Evolutionary conservation across 2,113 vertebrate genomes (phyloP), one percentile per base, ranked within the genome.

Genomic region (Montifringilla adamsi): DNA sequence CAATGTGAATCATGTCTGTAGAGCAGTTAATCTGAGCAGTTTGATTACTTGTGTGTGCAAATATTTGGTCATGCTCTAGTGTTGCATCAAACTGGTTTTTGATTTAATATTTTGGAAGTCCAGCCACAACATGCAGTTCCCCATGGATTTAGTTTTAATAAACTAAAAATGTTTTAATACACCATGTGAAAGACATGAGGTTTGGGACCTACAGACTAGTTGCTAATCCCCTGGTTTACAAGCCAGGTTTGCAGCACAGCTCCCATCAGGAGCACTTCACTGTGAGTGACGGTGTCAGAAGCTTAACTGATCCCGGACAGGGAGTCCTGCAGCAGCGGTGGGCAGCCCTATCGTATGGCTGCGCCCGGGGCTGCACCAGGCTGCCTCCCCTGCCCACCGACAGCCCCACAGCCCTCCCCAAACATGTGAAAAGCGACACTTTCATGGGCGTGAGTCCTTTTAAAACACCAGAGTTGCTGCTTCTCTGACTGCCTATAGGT

Each of bases 251-350:
- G 75, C 70, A 66, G 84, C 43, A 33, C 31, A 18, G 56, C 31
- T 62, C 52, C 44, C 35, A 3, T 13, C 13, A 8, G 56, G 79
- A 88, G 88, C 46, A 1, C 53, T 43, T 68, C 21, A 2, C 33
- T 21, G 39, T 95, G 88, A 92, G 9, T 60, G 86, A 94, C 17
- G 1, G 55, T 90, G 91, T 96, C 93, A 92, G 87, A 52, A 95
- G 94, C 90, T 96, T 92, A 95, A 77, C 89, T 90, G 93, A 72
- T 89, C 83, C 87, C 1, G 86, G 63, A 90, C 96, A 89, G 67
- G 15, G 84, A 89, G 90, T 94, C 55, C 94, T 87, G 84, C 89
- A 64, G 75, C 82, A 23, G 10, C 1, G 44, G 44, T 43, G 18
- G 44, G 20, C 7, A 41, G 70, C 81, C 75, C 81, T 88, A 46